These are phyloP conservation scores for Mesocentrotus franciscanus DNA, from an alignment of 53 echinoderm and acorn worm genomes.

Conservation along the genomic window DNA sequence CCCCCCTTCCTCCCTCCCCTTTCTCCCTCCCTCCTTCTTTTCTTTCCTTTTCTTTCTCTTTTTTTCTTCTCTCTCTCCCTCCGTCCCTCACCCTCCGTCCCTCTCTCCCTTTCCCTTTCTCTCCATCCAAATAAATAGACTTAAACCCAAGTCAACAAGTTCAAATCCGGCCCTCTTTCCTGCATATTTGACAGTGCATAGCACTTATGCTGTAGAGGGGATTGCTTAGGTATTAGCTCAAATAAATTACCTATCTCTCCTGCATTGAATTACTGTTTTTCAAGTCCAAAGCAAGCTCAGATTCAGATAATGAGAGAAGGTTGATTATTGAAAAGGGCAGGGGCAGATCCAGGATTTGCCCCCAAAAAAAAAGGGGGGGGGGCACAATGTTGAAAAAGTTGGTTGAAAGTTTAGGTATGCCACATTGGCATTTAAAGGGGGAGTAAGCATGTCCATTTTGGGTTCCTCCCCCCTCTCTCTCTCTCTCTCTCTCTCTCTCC, in stretches of 20 bases:
- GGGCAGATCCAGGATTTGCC: no score
- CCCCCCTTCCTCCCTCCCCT: neutral
- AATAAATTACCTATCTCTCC: neutral
- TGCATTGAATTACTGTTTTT: neutral
- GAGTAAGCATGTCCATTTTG: no score
- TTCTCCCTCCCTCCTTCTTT: neutral
- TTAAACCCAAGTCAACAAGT: neutral
- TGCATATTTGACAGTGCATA: slow-evolving; percentile 4
- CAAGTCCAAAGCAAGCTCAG: neutral
- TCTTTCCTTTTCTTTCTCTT: no score
- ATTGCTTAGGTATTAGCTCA: neutral
- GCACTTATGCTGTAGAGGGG: neutral
- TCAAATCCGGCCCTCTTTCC: neutral
- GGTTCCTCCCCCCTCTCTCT: no score
- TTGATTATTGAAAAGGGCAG: neutral
- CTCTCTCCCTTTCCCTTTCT: neutral
- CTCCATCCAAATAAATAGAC: neutral
- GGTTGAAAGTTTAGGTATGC: no score
- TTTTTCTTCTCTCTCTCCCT: neutral
- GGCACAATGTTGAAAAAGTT: no score
- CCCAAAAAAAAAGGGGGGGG: no score
- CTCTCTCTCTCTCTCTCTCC: no score
- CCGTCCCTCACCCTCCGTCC: neutral
- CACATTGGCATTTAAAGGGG: no score
- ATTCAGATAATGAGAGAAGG: neutral